Base-by-base conservation (phyloP, 2,797 vertebrate species). In the Alectoris magna region DNA sequence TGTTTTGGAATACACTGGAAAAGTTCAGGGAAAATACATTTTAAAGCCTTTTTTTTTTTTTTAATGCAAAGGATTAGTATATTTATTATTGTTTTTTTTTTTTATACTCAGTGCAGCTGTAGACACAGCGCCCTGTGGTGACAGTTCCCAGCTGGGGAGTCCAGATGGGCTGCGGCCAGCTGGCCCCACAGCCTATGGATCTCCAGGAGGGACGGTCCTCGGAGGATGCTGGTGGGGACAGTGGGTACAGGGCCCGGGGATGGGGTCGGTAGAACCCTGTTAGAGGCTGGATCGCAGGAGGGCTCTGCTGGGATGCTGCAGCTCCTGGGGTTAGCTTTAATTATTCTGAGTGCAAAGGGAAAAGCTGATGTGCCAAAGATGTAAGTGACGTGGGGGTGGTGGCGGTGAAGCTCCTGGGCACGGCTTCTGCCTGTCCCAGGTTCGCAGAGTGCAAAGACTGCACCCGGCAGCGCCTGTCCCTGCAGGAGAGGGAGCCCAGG, bases 1-100 rank as follows among this genome's bases (percentile, higher is more conserved):
- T 78, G 4, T 96, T 87, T 94, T 97, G 97, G 96, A 97, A 97
- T 97, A 97, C 98, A 98, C 98, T 98, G 98, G 98, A 98, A 97
- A 88, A 89, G 81, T 97, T 97, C 97, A 98, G 97, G 98, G 97
- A 97, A 96, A 95, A 96, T 75, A 41, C 96, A 95, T 96, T 97
- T 95, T 31, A 95, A 96, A 97, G 83, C 95, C 62, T 95, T 96
- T 94, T 78, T 84, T 90, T 93, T 87, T 93, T 72, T 82, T 87
- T 46, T 84, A 94, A 41, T 41, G 76, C 82, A 80, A 93, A 94
- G 90, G 51, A 95, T 93, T 75, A 87, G 94, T 97, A 87, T 98
- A 97, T 98, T 97, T 98, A 97, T 97, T 97, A 87, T 59, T 76
- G 88, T 19, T 19, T 9, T 24, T 89, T 86, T 88, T 76, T 93